Evolutionary conservation across 2,797 vertebrate species (phyloP).

Genomic region (Poliocrania exsul): DNA sequence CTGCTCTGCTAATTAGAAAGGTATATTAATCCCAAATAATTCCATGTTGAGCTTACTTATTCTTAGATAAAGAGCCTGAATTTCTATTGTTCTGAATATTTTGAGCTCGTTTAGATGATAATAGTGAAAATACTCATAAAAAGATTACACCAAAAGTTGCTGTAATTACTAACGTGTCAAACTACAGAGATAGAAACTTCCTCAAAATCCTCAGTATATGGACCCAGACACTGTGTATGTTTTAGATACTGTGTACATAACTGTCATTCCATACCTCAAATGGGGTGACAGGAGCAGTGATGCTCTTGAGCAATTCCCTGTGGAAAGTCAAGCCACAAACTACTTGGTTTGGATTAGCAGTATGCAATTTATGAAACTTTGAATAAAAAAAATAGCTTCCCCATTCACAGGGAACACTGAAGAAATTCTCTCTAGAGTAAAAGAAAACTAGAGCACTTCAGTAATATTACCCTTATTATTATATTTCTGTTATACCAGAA

Average conservation of each 20-base stretch:
- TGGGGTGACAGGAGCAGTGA: accelerated
- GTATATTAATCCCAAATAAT: conserved; percentile 7
- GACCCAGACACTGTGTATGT: background rate
- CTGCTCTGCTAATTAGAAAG: background rate
- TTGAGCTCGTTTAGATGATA: background rate
- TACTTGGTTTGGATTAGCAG: background rate
- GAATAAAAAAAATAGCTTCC: background rate
- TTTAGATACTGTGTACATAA: background rate
- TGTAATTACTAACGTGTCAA: background rate
- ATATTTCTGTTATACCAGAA: background rate
- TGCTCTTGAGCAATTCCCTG: background rate
- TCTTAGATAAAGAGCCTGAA: background rate
- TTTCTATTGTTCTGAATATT: background rate
- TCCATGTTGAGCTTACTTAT: background rate
- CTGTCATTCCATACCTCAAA: background rate
- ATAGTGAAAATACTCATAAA: background rate
- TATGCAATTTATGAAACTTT: background rate
- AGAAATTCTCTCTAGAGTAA: background rate
- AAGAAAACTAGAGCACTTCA: background rate
- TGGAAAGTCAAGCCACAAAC: background rate
- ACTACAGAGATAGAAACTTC: background rate
- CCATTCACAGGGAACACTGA: background rate
- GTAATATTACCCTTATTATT: background rate
- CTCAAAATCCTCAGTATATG: background rate
- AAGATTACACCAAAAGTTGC: background rate